phyloP scores from a whole-genome alignment of 2,113 vertebrate species.

The Microcebus tavaratra region DNA sequence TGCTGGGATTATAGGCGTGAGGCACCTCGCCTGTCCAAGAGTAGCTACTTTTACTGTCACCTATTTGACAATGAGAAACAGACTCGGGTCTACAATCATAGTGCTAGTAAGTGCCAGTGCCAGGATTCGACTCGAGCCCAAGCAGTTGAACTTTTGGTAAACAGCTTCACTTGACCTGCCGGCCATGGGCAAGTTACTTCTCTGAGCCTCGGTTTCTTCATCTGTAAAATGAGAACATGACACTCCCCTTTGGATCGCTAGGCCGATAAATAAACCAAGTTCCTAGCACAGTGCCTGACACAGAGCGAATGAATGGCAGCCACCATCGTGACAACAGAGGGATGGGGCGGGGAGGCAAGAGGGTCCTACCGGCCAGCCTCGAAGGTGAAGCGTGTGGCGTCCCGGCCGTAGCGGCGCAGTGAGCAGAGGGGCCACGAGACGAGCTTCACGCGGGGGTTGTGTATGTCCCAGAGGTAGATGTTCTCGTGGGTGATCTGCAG shows the following conservation, averaged over 20 bases:
- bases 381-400: slow-evolving; percentile 95
- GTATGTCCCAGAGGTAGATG: slow-evolving; percentile 98
- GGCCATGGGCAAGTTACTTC: not conserved
- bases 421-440: slow-evolving; percentile 97
- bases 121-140: not conserved
- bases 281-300: not conserved
- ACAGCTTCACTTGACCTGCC: not conserved
- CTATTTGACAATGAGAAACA: not conserved
- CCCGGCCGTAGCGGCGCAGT: slow-evolving; percentile 93
- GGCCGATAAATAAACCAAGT: not conserved
- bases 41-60: not conserved
- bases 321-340: accelerated
- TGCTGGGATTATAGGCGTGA: too few species aligned
- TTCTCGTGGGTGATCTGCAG: slow-evolving; percentile 98
- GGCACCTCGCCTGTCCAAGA: too few species aligned
- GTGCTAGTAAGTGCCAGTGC: not conserved
- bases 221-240: not conserved
- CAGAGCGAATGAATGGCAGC: not conserved
- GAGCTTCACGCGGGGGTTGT: slow-evolving; percentile 95
- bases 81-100: not conserved
- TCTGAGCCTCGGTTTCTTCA: not conserved
- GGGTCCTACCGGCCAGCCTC: slow-evolving; percentile 92
- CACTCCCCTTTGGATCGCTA: not conserved
- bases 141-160: not conserved
- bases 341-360: not conserved